Percentiles rank a stretch among this genome's conserved stretches.
Conservation (phyloP, 1,140 invertebrate species). For the Scaptomyza hsui region DNA sequence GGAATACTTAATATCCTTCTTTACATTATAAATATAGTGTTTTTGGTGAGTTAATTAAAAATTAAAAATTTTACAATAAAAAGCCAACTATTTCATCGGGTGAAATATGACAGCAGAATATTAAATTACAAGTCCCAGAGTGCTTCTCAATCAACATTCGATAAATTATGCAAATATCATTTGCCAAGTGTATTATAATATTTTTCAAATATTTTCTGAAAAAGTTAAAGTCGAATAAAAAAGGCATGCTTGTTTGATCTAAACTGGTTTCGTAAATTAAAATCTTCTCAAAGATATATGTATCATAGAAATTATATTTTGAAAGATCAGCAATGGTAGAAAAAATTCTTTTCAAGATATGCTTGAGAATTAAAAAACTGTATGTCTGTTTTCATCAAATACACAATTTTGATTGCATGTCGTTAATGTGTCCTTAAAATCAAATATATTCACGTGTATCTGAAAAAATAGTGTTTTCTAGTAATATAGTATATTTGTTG, state of each 20-base stretch:
- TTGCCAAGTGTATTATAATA: neutral
- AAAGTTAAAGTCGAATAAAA: no score
- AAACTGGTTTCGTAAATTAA: no score
- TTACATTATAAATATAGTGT: conserved; percentile 66
- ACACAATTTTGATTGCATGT: neutral
- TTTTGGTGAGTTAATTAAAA: conserved; percentile 60
- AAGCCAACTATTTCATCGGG: neutral
- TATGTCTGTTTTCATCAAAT: no score
- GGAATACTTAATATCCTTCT: conserved; percentile 66
- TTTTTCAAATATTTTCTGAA: no score
- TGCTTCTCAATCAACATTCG: neutral
- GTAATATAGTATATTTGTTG: conserved; percentile 1
- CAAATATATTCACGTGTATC: neutral
- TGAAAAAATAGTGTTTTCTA: neutral
- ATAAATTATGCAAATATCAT: neutral
- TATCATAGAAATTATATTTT: no score
- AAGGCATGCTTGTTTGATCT: neutral
- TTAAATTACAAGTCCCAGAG: neutral
- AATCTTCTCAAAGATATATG: no score
- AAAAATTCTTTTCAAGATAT: no score
- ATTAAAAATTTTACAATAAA: neutral
- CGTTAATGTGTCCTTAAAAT: neutral
- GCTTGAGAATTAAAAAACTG: no score
- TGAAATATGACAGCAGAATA: neutral
- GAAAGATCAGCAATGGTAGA: no score